Evolutionary conservation across 2,113 vertebrate genomes (phyloP).

Genomic region (Isurus oxyrinchus): DNA sequence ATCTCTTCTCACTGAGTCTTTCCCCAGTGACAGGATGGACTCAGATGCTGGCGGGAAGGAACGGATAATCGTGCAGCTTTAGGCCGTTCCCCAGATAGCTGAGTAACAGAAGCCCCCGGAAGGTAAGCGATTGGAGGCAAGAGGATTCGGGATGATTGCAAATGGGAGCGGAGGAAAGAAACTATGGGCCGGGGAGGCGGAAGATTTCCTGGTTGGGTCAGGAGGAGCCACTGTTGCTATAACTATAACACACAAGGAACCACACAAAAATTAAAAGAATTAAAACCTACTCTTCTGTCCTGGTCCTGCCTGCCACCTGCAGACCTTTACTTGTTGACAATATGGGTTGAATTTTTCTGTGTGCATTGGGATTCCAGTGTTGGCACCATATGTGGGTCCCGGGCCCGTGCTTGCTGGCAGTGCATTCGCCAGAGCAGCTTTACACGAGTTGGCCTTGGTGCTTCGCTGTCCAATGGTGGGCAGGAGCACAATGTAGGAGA

Average conservation of each 20-base stretch:
- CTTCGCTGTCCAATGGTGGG: too few relatives aligned
- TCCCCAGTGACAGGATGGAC: too few relatives aligned
- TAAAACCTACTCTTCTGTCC: background rate
- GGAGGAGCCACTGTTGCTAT: background rate
- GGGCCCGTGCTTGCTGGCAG: too few relatives aligned
- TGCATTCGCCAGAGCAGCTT: too few relatives aligned
- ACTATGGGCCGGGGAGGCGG: background rate
- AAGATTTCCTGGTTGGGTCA: background rate
- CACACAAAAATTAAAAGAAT: background rate
- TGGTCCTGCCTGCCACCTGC: background rate
- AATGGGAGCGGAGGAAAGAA: background rate
- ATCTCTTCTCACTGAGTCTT: background rate
- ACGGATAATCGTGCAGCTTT: background rate
- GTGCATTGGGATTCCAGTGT: background rate
- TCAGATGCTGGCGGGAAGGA: background rate
- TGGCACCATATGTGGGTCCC: too few relatives aligned
- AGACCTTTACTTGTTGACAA: background rate
- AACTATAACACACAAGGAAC: background rate
- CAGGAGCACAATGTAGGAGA: too few relatives aligned
- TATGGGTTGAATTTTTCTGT: background rate
- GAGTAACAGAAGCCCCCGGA: background rate
- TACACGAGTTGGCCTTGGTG: too few relatives aligned
- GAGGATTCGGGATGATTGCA: background rate
- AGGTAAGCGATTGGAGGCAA: background rate
- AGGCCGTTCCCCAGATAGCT: fast-evolving